Percentiles rank a stretch among this genome's conserved stretches.
Conservation (phyloP, 1,140 invertebrate genomes). For the Ylistrum balloti region DNA sequence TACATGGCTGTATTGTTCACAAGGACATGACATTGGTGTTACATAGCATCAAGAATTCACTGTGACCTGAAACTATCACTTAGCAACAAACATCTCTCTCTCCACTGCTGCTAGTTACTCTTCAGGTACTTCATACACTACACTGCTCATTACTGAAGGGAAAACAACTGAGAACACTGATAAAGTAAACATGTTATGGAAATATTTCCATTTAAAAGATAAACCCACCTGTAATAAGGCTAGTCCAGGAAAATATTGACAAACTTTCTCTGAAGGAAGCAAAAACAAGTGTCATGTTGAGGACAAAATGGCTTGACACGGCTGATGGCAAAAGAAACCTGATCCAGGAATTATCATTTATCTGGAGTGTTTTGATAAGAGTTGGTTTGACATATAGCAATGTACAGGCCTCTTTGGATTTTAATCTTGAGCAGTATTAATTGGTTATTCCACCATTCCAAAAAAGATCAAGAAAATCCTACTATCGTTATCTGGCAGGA, state of each 20-base stretch:
- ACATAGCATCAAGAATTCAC: neutral
- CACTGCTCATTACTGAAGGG: too few relatives aligned
- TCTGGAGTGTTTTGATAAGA: too few relatives aligned
- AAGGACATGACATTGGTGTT: neutral
- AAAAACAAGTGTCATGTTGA: neutral
- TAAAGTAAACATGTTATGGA: too few relatives aligned
- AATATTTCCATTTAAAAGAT: neutral
- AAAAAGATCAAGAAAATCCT: too few relatives aligned
- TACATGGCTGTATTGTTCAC: neutral
- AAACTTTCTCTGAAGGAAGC: neutral
- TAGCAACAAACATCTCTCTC: neutral
- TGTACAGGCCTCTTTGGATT: too few relatives aligned
- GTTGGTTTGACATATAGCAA: too few relatives aligned
- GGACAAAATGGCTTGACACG: neutral
- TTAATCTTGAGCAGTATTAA: too few relatives aligned
- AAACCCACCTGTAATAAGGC: neutral
- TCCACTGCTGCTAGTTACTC: neutral
- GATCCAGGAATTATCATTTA: too few relatives aligned
- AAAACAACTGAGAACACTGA: too few relatives aligned
- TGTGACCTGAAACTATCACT: neutral
- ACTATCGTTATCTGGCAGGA: too few relatives aligned
- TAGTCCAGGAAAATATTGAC: neutral
- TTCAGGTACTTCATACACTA: too few relatives aligned
- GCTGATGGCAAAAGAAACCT: neutral
- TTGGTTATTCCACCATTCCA: too few relatives aligned